Conservation (phyloP, 2,113 vertebrate species). For the Calypte anna region DNA sequence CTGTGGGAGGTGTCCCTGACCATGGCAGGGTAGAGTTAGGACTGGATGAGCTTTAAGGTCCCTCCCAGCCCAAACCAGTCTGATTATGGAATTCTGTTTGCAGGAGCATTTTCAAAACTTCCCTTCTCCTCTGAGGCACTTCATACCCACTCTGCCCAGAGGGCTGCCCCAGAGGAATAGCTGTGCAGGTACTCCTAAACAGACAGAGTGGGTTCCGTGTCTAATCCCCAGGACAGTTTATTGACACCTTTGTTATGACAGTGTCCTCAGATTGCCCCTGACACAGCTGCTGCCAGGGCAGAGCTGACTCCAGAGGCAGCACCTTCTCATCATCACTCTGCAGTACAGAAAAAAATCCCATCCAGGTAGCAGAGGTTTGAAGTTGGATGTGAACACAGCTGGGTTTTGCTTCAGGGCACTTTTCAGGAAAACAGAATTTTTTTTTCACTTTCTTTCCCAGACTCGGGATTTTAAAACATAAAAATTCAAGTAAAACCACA, state of each 20-base stretch:
- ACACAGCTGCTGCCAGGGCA: fast-evolving
- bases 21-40: no score
- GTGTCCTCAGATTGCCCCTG: neutral
- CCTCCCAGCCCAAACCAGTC: no score
- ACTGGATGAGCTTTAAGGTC: no score
- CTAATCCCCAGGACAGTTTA: neutral
- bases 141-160: neutral
- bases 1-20: no score
- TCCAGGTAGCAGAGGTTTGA: neutral
- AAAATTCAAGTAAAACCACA: neutral
- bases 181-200: neutral
- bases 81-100: neutral
- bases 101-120: neutral
- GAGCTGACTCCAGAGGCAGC: neutral
- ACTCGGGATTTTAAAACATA: neutral
- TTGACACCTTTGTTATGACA: neutral
- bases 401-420: neutral
- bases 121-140: neutral
- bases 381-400: neutral
- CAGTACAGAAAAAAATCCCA: neutral
- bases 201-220: neutral
- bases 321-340: neutral
- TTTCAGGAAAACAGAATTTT: neutral
- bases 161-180: neutral
- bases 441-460: neutral